These are phyloP conservation scores for Alfaro cultratus DNA, from an alignment of 2,797 vertebrate genomes.

Conservation along the genomic window DNA sequence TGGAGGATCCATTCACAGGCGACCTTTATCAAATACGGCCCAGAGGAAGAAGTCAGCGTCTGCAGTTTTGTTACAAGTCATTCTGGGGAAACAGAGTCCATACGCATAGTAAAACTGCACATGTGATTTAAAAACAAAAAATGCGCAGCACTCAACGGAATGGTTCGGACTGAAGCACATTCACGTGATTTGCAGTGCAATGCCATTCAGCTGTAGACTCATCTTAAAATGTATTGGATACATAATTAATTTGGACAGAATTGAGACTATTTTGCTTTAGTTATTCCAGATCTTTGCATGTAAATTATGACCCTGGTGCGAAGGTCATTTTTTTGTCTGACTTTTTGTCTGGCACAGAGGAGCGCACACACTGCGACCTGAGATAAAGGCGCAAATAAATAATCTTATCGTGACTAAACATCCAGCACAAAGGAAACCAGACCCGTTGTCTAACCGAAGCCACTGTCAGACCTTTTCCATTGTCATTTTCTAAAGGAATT, in stretches of 20 bases:
- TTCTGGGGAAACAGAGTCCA: neutral
- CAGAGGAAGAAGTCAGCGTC: neutral
- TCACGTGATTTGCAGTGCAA: neutral
- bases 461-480: neutral
- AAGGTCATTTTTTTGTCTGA: neutral
- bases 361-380: conserved; percentile 14
- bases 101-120: neutral
- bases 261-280: neutral
- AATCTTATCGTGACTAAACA: conserved; percentile 19
- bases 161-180: neutral
- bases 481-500: neutral
- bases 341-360: neutral
- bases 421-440: conserved; percentile 16
- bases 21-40: neutral
- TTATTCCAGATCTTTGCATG: neutral
- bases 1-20: neutral
- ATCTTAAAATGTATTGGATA: neutral
- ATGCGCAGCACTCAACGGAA: neutral
- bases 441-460: conserved; percentile 2
- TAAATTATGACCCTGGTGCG: neutral
- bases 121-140: neutral
- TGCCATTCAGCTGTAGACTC: neutral
- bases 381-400: conserved; percentile 25
- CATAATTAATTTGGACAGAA: neutral
- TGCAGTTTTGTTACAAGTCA: neutral